Evolutionary conservation across 2,797 vertebrate species (phyloP), one percentile per base, ranked within the genome.

Genomic region (Leptodactylus fallax): DNA sequence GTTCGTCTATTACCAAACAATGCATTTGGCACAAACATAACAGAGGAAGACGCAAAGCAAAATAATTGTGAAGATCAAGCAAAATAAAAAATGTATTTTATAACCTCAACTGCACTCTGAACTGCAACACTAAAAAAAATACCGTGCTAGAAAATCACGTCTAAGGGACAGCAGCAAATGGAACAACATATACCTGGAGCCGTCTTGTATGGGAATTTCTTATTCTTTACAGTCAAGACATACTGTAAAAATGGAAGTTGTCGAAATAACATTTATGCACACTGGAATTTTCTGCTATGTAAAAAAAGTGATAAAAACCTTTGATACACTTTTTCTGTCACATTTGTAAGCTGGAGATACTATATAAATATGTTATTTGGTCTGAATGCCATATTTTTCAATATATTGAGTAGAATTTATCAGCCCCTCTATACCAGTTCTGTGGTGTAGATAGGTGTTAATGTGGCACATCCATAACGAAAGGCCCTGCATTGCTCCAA

Each of bases 1-100:
- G 81, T 79, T 78, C 63, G 51, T 71, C 67, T 61, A 55, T 76
- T 63, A 78, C 72, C 36, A 77, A 49, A 85, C n/a, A 27, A 58
- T 77, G 25, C 8, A 17, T 77, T 77, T 49, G 55, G 56, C 58
- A 85, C 72, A 85, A 63, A 65, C 12, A 47, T 14, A 53, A 85
- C 7, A 49, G 77, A 51, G 16, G 47, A 85, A 11, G 4, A 7
- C 17, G 67, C 49, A 53, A 83, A 71, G 3, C 25, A 65, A 19
- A 56, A 19, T n/a, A 19, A 72, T 8, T 56, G 63, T 23, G 27
- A 7, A 83, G n/a, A 69, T 55, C 63, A 36, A 51, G 60, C 47
- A 53, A 82, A 51, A 82, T 67, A n/a, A 77, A 0, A 12, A 23
- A 51, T 10, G 4, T 21, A 23, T 45, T 71, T 45, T 71, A 45